phyloP scores from a whole-genome alignment of 2,888 invertebrate genomes.

The Lasioglossum figueresi region DNA sequence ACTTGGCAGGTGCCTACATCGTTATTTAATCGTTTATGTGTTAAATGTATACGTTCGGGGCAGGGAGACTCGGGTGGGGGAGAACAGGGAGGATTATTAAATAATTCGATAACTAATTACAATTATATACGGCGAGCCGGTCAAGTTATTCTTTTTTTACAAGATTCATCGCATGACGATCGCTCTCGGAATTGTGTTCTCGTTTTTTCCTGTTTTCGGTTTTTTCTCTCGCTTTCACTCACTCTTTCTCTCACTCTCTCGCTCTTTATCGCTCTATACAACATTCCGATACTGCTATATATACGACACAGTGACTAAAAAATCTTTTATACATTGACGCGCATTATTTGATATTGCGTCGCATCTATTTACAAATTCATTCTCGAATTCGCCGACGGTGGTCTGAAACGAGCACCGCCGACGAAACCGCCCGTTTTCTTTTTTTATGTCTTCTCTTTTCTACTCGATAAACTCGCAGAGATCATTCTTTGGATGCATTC shows the following conservation, averaged over 20 bases:
- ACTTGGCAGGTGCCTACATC: conserved; percentile 79
- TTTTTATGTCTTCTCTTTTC: not conserved
- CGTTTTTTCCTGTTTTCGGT: conserved; percentile 8
- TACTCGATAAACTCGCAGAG: conserved; percentile 54
- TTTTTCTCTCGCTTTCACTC: conserved; percentile 11
- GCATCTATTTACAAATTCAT: conserved; percentile 51
- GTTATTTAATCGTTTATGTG: conserved; percentile 75
- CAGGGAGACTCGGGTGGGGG: not conserved
- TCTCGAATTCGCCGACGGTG: conserved; percentile 33
- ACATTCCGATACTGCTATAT: conserved; percentile 48
- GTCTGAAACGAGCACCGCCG: not conserved
- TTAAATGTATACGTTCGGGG: conserved; percentile 61
- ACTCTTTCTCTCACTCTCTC: conserved; percentile 11
- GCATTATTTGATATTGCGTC: conserved; percentile 38
- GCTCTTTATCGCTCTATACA: conserved; percentile 51
- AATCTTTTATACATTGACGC: conserved; percentile 61
- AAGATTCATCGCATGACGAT: conserved; percentile 53
- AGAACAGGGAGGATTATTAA: conserved; percentile 73
- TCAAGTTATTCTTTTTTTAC: conserved; percentile 65
- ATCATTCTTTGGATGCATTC: conserved; percentile 68
- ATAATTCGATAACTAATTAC: conserved; percentile 80
- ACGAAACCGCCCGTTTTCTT: not conserved
- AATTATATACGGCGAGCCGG: conserved; percentile 71
- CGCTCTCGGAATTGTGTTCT: conserved; percentile 19
- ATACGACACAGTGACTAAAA: conserved; percentile 65